Conservation (phyloP, 2,888 invertebrate species). For the Limnephilus rhombicus region DNA sequence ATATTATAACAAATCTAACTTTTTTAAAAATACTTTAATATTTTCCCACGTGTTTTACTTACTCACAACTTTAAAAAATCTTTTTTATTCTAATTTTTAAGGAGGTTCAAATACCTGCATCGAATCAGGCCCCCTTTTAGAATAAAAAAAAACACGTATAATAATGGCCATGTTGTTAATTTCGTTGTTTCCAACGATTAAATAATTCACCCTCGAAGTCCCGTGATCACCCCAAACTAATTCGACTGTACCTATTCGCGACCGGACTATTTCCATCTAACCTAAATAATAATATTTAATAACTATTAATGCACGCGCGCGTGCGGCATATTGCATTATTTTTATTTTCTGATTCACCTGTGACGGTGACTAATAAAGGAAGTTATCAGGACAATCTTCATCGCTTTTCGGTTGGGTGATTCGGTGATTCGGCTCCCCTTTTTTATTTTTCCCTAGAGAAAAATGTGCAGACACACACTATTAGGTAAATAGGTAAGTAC, state of each 20-base stretch:
- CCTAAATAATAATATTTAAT: constrained; percentile 1
- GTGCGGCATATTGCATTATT: background rate
- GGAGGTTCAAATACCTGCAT: background rate
- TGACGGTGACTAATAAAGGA: constrained; percentile 29
- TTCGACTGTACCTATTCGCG: constrained; percentile 39
- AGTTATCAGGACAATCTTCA: background rate
- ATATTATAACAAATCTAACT: too few species aligned
- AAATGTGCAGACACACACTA: background rate
- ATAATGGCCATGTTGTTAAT: background rate
- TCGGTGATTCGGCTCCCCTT: background rate
- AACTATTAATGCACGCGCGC: constrained; percentile 5
- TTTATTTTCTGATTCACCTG: background rate
- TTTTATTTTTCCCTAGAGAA: background rate
- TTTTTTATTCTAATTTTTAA: too few species aligned
- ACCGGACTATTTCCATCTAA: constrained; percentile 12
- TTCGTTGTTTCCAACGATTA: background rate
- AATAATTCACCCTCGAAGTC: background rate
- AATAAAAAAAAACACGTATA: background rate
- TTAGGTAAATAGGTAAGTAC: background rate
- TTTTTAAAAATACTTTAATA: too few species aligned
- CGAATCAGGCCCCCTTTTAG: background rate
- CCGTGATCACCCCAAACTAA: background rate
- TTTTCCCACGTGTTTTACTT: too few species aligned
- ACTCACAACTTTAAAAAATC: too few species aligned
- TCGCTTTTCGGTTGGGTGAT: background rate